These are phyloP conservation scores for Ctenodactylus gundi DNA, from an alignment of 2,113 vertebrate genomes.

Conservation along the genomic window DNA sequence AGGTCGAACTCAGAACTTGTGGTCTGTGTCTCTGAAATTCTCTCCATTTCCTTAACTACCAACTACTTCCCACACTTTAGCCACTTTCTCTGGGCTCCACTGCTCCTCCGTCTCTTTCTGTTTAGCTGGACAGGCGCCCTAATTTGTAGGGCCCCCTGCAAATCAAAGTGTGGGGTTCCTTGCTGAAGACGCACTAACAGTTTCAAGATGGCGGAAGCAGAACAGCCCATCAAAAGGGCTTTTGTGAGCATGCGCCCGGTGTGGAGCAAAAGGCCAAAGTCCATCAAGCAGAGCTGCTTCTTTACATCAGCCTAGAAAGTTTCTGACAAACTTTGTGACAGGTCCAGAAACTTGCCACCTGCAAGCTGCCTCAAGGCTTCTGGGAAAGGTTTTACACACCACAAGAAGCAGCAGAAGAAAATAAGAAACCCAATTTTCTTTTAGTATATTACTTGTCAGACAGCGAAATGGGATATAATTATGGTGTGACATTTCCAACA, in stretches of 20 bases:
- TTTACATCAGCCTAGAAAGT: background rate
- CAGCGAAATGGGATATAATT: slow-evolving; percentile 80
- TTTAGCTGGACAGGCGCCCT: background rate
- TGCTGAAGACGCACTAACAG: background rate
- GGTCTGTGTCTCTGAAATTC: background rate
- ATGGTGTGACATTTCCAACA: slow-evolving; percentile 84
- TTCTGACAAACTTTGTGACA: slow-evolving; percentile 44
- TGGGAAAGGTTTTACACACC: slow-evolving; percentile 50
- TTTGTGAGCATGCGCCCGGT: rapidly evolving
- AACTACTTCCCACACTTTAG: background rate
- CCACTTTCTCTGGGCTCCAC: rapidly evolving
- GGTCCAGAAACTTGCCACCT: slow-evolving; percentile 49
- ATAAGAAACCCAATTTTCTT: slow-evolving; percentile 77
- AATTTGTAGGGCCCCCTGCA: background rate
- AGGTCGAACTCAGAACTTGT: background rate
- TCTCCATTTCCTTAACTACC: background rate
- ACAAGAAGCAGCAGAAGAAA: slow-evolving; percentile 23
- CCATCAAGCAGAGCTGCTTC: background rate
- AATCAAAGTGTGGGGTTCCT: background rate
- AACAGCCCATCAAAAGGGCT: background rate
- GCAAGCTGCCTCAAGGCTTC: slow-evolving; percentile 20
- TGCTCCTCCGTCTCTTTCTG: background rate
- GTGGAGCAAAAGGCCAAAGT: too few relatives aligned
- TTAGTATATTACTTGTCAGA: slow-evolving; percentile 78
- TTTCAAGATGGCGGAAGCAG: background rate